Base-by-base conservation (phyloP, 2,888 invertebrate species). In the Tenthredo mesomela region DNA sequence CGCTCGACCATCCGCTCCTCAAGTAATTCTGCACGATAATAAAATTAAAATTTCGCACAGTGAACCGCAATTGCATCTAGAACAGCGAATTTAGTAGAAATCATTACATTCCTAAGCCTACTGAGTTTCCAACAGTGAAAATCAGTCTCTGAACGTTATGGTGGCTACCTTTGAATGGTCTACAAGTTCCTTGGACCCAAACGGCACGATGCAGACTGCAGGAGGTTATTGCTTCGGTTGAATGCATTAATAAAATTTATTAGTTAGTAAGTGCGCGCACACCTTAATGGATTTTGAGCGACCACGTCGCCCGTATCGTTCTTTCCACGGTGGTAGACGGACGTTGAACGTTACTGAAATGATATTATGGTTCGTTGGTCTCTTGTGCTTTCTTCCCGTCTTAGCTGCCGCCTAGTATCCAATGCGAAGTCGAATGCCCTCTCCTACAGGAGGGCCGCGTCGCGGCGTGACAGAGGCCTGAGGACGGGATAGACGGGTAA, bases 221-320 rank as follows among this genome's bases (percentile, higher is more conserved):
- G 25, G 87, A 90, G 89, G 90, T 92, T 91, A 92, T 91, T 91
- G 88, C 90, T 86, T 88, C 87, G 88, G 88, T 89, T 89, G 90
- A 90, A 91, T 91, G 91, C 90, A 91, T 92, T 91, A 92, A 92
- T 92, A 90, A 91, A 92, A 91, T 92, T 92, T 92, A 92, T 92
- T 91, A 89, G 90, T 87, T 88, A 88, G 88, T 88, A 87, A 88
- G 91, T 89, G 89, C 87, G 89, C 89, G 86, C 86, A 88, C 88
- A 88, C 88, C 90, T 91, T 92, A 92, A 92, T 92, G 92, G 91
- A 92, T 92, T 92, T 91, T 87, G 88, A 91, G 58, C 71, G 29
- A 75, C 85, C 50, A 83, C 50, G 84, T 70, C 67, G 47, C 85
- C 77, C 84, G 86, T 82, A 83, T 86, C 86, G 85, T 61, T 84